Evolutionary conservation across 37 sponge, comb jelly and placozoan species (phyloP), one percentile per base, ranked within the genome.

Genomic region (Aplysina aerophoba): DNA sequence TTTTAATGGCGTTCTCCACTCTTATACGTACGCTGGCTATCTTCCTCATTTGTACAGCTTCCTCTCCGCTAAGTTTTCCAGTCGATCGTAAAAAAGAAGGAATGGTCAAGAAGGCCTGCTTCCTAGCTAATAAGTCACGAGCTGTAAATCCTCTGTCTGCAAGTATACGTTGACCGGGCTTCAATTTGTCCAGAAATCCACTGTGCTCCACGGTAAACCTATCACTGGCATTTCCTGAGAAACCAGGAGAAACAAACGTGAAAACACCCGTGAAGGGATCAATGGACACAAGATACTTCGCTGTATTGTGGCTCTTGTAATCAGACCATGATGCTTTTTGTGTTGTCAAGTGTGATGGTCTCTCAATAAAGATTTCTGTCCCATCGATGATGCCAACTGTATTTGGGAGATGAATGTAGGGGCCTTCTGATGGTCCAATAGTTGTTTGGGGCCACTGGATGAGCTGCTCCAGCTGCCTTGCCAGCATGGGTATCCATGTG

Each of bases 301-400:
- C 62, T 12, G 84, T 83, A 65, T 22, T 83, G 66, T 83, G 84
- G 27, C 37, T 63, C 69, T 83, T 83, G 84, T 83, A 83, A 40
- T 83, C 69, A 34, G 74, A 73, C 74, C 74, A 73, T 15, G 74
- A 38, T 34, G 74, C 14, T 19, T 73, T 73, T 40, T 73, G 74
- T 14, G 74, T 73, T 38, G 74, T 33, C 20, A 73, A 28, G 74
- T 33, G 31, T 21, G 38, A 33, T 15, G 74, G 74, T 28, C 39
- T 73, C 39, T 73, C 74, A 73, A 73, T 73, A 40, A 73, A 73
- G 14, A 73, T 73, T 19, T 73, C 74, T 31, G 39, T 73, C 74
- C 74, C 38, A 19, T 73, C 74, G 36, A 73, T 73, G 35, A 73
- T 73, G 74, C 74, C 74, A 33, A 73, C 74, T 73, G 74, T 73